Evolutionary conservation across 2,797 vertebrate genomes (phyloP).

Genomic region (Sebastes hopkinsi): DNA sequence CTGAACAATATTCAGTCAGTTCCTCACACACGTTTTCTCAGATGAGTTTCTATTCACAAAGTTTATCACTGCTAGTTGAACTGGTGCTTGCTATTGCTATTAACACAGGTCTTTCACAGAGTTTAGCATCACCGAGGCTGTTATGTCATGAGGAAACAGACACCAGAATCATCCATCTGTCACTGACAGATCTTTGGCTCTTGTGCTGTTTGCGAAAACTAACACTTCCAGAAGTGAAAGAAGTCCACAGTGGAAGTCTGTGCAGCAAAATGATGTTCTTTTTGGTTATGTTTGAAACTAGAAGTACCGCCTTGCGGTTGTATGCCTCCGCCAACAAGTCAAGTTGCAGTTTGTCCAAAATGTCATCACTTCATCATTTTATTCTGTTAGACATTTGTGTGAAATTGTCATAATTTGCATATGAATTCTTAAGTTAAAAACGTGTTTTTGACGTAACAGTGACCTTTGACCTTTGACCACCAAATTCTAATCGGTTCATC

Average conservation of each 20-base stretch:
- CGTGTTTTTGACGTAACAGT: too few relatives aligned
- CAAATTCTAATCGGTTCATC: too few relatives aligned
- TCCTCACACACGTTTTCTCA: not conserved
- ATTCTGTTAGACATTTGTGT: too few relatives aligned
- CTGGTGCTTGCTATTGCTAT: not conserved
- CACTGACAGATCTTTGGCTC: slow-evolving; percentile 1
- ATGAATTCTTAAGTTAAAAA: too few relatives aligned
- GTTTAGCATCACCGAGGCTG: not conserved
- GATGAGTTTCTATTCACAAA: not conserved
- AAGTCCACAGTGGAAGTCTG: not conserved
- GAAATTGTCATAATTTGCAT: too few relatives aligned
- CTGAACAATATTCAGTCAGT: slow-evolving; percentile 1
- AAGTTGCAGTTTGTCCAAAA: too few relatives aligned
- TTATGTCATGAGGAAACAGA: not conserved
- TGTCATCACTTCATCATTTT: too few relatives aligned
- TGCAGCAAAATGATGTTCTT: not conserved
- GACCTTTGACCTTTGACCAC: too few relatives aligned
- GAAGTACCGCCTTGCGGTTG: too few relatives aligned
- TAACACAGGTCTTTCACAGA: not conserved
- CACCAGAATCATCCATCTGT: not conserved
- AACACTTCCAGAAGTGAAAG: not conserved
- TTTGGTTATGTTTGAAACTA: not conserved
- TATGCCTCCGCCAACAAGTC: too few relatives aligned
- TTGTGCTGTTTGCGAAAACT: not conserved
- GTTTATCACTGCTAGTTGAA: not conserved